These are phyloP conservation scores for Sycophila sp. DNA, from an alignment of 1,140 invertebrate genomes.

Conservation along the genomic window DNA sequence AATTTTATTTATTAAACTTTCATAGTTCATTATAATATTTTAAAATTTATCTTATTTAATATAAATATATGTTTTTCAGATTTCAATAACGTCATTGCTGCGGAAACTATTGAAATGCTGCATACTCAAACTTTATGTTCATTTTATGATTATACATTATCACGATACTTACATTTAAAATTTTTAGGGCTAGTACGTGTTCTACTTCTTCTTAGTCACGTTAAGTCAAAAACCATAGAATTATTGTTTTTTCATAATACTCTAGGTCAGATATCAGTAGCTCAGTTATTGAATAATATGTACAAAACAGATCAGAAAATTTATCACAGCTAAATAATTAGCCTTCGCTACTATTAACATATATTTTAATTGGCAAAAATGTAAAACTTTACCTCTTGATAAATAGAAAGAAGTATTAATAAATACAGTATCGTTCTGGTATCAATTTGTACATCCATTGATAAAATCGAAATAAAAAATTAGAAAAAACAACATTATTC, in stretches of 20 bases:
- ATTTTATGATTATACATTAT: not conserved
- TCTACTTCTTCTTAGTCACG: not conserved
- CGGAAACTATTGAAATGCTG: not conserved
- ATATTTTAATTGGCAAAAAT: too few relatives aligned
- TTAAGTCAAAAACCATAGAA: not conserved
- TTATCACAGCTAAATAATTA: constrained; percentile 1
- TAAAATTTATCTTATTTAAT: too few relatives aligned
- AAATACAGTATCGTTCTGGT: too few relatives aligned
- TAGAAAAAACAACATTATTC: too few relatives aligned
- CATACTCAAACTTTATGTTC: not conserved
- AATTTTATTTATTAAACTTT: too few relatives aligned
- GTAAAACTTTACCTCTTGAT: too few relatives aligned
- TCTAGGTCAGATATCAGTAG: not conserved
- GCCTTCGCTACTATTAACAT: too few relatives aligned
- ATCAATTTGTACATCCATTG: too few relatives aligned
- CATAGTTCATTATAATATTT: not conserved
- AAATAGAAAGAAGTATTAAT: too few relatives aligned
- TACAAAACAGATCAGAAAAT: constrained; percentile 5
- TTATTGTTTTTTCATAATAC: not conserved
- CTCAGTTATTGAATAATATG: constrained; percentile 1
- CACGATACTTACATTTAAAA: not conserved
- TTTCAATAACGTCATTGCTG: not conserved
- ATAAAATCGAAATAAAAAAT: too few relatives aligned
- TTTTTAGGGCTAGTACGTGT: not conserved
- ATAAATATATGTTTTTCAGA: not conserved